phyloP scores from a whole-genome alignment of 2,888 invertebrate species.

The Vesta saturnalis region DNA sequence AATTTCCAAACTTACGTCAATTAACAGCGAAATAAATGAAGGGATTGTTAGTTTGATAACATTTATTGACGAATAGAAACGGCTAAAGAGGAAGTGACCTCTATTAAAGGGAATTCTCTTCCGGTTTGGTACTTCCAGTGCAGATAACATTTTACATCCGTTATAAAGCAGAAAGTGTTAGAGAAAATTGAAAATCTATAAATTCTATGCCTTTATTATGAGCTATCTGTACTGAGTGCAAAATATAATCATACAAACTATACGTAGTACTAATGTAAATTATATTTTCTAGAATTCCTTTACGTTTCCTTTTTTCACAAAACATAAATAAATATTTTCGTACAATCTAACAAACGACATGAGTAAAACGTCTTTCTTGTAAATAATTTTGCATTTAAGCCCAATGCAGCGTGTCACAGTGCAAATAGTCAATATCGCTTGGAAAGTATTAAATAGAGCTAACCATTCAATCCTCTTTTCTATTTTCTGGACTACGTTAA shows the following conservation, averaged over 20 bases:
- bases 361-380: no score
- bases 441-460: no score
- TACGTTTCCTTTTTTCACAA: no score
- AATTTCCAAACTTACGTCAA: slow-evolving; percentile 30
- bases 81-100: slow-evolving; percentile 43
- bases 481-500: no score
- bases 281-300: not conserved
- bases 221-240: not conserved
- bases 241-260: slow-evolving; percentile 8
- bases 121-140: slow-evolving; percentile 35
- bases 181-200: slow-evolving; percentile 34
- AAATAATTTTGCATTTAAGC: no score
- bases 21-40: slow-evolving; percentile 34
- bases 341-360: no score
- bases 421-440: no score
- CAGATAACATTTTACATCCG: slow-evolving; percentile 35
- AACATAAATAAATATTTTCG: no score
- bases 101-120: slow-evolving; percentile 39
- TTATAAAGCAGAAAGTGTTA: slow-evolving; percentile 33
- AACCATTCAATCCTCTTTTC: no score
- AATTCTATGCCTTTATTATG: slow-evolving; percentile 22
- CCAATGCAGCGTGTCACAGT: no score
- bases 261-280: not conserved
- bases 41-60: slow-evolving; percentile 32
- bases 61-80: slow-evolving; percentile 40